phyloP scores from a whole-genome alignment of 2,797 vertebrate species.

The Adrianichthys oophorus region DNA sequence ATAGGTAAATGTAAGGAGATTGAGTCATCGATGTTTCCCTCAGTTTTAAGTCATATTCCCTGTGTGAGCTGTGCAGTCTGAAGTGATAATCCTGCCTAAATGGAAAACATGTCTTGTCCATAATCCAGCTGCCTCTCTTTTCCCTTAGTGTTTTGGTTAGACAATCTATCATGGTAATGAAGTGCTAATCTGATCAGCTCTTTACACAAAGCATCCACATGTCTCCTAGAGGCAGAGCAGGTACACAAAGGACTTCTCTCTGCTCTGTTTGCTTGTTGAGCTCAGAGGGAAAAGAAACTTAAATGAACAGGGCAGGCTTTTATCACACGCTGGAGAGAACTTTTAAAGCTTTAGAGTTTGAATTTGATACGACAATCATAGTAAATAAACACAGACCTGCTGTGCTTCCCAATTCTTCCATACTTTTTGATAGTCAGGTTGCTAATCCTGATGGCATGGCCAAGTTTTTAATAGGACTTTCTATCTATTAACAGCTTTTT shows the following conservation, averaged over 20 bases:
- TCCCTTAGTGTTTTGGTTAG: conserved; percentile 69
- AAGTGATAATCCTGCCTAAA: conserved; percentile 75
- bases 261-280: conserved; percentile 48
- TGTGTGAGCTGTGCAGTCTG: conserved; percentile 56
- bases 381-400: conserved; percentile 27
- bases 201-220: conserved; percentile 71
- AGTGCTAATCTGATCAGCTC: conserved; percentile 73
- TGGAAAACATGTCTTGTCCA: conserved; percentile 71
- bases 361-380: conserved; percentile 30
- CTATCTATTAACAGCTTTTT: conserved; percentile 58
- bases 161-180: conserved; percentile 74
- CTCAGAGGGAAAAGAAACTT: conserved; percentile 34
- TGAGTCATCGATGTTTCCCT: conserved; percentile 59
- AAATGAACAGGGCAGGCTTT: conserved; percentile 12
- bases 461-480: conserved; percentile 55
- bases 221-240: conserved; percentile 60
- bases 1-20: conserved; percentile 34
- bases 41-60: conserved; percentile 69
- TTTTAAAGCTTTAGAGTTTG: conserved; percentile 16
- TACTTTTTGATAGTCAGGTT: conserved; percentile 31
- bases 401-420: conserved; percentile 11
- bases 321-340: conserved; percentile 27
- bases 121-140: conserved; percentile 74
- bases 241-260: conserved; percentile 53
- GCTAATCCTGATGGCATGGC: conserved; percentile 38